A percentile compares a stretch with the other conserved stretches of the same genome.
These are phyloP conservation scores for Poecile atricapillus DNA, from an alignment of 2,113 vertebrate genomes.

Conservation along the genomic window DNA sequence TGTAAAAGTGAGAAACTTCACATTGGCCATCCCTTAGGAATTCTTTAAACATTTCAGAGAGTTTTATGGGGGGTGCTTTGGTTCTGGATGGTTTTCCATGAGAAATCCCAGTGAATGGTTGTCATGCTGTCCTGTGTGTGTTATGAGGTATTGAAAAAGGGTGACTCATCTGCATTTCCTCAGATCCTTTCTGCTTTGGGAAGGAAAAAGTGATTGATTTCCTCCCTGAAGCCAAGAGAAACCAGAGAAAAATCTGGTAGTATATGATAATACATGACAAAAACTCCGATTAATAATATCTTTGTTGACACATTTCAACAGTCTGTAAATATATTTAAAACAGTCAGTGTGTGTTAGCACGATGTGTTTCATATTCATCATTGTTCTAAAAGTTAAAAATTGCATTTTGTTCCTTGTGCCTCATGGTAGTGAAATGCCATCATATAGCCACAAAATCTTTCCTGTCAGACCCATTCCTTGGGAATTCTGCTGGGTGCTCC, in stretches of 20 bases:
- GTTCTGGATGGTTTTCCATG: not conserved
- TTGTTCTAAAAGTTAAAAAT: not conserved
- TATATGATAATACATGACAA: not conserved
- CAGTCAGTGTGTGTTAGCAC: not conserved
- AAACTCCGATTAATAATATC: not conserved
- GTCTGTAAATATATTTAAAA: not conserved
- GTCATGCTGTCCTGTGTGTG: not conserved
- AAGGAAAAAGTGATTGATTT: not conserved
- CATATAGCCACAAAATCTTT: not conserved
- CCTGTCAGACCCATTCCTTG: not conserved
- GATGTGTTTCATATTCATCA: not conserved
- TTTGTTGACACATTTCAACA: not conserved
- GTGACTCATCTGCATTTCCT: not conserved
- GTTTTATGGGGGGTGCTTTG: not conserved
- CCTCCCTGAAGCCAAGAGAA: not conserved
- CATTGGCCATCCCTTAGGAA: accelerated
- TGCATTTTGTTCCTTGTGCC: not conserved
- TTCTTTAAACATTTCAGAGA: not conserved
- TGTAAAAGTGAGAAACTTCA: not conserved
- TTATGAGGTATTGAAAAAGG: not conserved
- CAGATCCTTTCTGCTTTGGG: not conserved
- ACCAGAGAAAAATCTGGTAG: not conserved
- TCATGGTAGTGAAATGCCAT: not conserved
- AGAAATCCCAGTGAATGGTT: not conserved
- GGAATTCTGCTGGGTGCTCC: not conserved